These are phyloP conservation scores for Dryococelus australis DNA, from an alignment of 2,888 invertebrate genomes.

Conservation along the genomic window DNA sequence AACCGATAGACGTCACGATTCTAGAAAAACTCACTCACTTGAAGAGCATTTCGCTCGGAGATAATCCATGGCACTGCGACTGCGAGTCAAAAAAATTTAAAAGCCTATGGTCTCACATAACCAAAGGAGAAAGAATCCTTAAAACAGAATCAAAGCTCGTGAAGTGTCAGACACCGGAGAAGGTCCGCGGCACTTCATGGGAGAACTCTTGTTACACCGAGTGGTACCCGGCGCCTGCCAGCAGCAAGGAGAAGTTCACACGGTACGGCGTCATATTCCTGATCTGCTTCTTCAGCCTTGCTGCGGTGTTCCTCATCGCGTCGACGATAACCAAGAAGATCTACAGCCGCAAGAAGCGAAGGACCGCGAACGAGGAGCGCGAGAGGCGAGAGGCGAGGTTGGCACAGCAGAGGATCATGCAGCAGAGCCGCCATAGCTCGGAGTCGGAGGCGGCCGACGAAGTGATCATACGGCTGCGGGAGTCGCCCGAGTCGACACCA, in stretches of 20 bases:
- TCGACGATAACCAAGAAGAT: neutral
- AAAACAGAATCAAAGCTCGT: neutral
- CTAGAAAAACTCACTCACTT: neutral
- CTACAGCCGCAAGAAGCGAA: neutral
- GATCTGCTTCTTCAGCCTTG: neutral
- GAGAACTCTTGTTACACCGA: neutral
- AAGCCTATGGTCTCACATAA: neutral
- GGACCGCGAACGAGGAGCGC: neutral
- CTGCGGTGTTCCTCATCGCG: neutral
- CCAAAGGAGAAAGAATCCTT: neutral
- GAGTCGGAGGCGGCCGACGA: neutral
- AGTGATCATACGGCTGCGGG: neutral
- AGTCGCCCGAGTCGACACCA: neutral
- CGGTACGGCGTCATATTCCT: neutral
- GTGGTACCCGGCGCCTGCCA: neutral
- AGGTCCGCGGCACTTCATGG: neutral
- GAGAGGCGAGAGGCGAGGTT: neutral
- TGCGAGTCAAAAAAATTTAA: neutral
- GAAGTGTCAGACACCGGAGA: neutral
- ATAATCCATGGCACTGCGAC: neutral
- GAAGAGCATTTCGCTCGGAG: neutral
- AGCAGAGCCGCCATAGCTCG: neutral
- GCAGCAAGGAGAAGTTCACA: neutral
- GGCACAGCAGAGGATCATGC: neutral
- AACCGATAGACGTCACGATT: neutral